Evolutionary conservation across 64 coral and sea anemone species (phyloP), one percentile per base, ranked within the genome.

Genomic region (Stylophora pistillata): DNA sequence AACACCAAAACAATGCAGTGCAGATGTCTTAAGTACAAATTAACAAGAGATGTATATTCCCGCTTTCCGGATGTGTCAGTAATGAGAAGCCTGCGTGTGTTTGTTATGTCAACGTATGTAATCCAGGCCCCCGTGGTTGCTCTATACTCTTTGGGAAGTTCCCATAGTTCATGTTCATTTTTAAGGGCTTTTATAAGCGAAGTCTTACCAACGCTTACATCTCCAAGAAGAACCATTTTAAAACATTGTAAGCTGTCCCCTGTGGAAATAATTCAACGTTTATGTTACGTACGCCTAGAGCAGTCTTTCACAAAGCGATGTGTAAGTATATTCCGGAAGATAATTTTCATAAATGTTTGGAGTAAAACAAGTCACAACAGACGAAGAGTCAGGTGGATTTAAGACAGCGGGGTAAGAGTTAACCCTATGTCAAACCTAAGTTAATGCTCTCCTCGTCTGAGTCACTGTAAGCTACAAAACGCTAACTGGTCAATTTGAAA

Each of bases 151-250:
- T 30, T 56, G 12, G 32, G 37, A 13, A 16, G 41, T 30, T 9
- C 61, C 84, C 91, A 79, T 17, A 55, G 18, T 11, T 71, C 74
- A 21, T 33, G 55, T 28, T 63, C 29, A 73, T 72, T 86, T 73
- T 77, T 58, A 5, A 92, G 58, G 20, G 52, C 68, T 23, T 77
- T 62, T 57, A 95, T 53, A 27, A 95, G 89, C 13, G 86, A 92
- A 5, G 68, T 92, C 63, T 95, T 95, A 23, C 94, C 94, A 7
- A 88, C 90, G 30, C 85, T 86, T 79, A 53, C 76, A 53, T 95
- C 94, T 26, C 94, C 94, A 66, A 95, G 34, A 28, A 95, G 23
- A 15, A 92, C 94, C 76, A 92, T 73, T 85, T 95, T 95, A 17
- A 88, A 85, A 15, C 60, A 84, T 20, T 84, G 20, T 17, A n/a